Percentiles rank a stretch among this genome's conserved stretches.
These are phyloP conservation scores for Neotoma lepida DNA, from an alignment of 2,113 vertebrate species.

Conservation along the genomic window DNA sequence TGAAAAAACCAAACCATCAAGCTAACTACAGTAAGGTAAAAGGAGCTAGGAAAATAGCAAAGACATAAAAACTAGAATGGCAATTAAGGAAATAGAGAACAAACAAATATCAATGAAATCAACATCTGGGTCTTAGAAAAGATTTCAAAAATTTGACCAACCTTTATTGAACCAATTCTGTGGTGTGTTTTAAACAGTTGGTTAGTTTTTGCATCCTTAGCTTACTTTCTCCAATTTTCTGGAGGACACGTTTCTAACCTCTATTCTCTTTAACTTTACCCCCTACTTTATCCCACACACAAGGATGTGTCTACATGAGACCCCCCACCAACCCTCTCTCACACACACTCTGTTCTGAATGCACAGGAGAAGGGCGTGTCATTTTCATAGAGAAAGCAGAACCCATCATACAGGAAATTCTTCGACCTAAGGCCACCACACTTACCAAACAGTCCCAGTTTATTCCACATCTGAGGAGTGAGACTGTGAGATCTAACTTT, in stretches of 20 bases:
- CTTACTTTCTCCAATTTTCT: background rate
- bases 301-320: too few relatives aligned
- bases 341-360: background rate
- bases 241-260: constrained; percentile 1
- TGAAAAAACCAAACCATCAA: background rate
- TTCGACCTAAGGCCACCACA: constrained; percentile 31
- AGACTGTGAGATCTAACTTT: constrained; percentile 43
- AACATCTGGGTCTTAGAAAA: constrained; percentile 4
- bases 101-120: background rate
- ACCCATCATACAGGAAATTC: constrained; percentile 12
- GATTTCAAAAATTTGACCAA: constrained; percentile 31
- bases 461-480: background rate
- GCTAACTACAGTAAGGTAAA: background rate
- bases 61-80: background rate
- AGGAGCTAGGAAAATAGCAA: background rate
- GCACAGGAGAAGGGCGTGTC: constrained; percentile 36
- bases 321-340: too few relatives aligned
- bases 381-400: constrained; percentile 44
- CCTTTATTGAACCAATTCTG: background rate
- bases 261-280: background rate
- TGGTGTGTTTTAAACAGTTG: background rate
- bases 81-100: constrained; percentile 36
- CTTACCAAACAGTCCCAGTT: background rate
- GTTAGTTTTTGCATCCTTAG: constrained; percentile 6
- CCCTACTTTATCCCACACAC: background rate